A percentile compares a stretch with the other conserved stretches of the same genome.
Conservation (phyloP, 1,140 invertebrate genomes). For the Antheraea pernyi region DNA sequence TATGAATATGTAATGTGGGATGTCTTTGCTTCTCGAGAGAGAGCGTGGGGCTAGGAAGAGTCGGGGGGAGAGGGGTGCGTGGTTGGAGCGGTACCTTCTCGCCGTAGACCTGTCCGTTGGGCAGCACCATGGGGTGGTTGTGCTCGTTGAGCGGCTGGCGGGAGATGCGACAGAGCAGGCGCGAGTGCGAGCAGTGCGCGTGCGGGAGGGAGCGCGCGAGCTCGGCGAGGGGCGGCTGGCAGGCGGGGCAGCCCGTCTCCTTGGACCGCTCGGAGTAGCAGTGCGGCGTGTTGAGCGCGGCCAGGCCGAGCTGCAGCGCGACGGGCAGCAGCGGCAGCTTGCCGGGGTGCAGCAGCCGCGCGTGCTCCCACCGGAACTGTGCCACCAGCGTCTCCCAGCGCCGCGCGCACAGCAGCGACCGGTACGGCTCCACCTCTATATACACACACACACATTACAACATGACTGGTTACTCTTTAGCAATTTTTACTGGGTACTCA, state of each 20-base stretch:
- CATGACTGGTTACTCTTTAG: no score
- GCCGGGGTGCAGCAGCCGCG: conserved; percentile 95
- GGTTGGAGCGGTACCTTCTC: conserved; percentile 84
- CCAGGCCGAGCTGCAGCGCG: conserved; percentile 90
- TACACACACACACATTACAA: no score
- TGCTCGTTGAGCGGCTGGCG: conserved; percentile 97
- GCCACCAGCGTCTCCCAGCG: conserved; percentile 92
- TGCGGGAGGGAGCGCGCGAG: conserved; percentile 93
- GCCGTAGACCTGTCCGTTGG: conserved; percentile 99
- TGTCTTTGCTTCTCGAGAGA: no score
- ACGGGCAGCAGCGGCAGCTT: conserved; percentile 95
- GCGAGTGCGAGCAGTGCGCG: conserved; percentile 97
- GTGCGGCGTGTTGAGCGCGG: conserved; percentile 95
- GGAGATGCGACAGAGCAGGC: conserved; percentile 94
- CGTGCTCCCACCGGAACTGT: conserved; percentile 96
- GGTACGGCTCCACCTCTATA: conserved; percentile 80
- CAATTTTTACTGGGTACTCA: no score
- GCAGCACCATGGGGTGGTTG: conserved; percentile 98
- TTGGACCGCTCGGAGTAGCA: conserved; percentile 83
- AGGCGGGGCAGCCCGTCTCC: conserved; percentile 96
- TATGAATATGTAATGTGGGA: no score
- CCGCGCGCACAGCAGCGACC: conserved; percentile 73
- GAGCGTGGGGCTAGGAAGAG: no score
- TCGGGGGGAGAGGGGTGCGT: no score
- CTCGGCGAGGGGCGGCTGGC: conserved; percentile 91